These are phyloP conservation scores for Calameuta filiformis DNA, from an alignment of 2,888 invertebrate species.

Conservation along the genomic window DNA sequence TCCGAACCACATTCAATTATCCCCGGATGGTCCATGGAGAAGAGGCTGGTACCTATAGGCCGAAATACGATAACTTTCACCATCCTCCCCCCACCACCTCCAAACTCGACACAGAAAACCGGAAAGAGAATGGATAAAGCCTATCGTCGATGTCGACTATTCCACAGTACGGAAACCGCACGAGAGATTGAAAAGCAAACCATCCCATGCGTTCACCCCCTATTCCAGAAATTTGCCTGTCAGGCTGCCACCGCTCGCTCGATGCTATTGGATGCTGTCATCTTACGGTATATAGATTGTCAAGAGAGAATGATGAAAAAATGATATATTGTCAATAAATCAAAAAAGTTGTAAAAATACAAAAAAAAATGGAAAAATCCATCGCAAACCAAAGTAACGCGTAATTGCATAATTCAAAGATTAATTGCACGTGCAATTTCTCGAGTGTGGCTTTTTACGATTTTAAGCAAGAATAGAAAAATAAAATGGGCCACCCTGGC, in stretches of 20 bases:
- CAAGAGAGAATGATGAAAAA: not conserved
- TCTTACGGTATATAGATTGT: not conserved
- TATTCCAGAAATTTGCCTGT: not conserved
- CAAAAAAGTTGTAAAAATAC: not conserved
- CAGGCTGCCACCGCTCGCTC: not conserved
- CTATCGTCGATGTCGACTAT: not conserved
- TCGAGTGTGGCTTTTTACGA: not conserved
- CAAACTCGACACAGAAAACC: not conserved
- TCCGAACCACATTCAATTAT: slow-evolving; percentile 22
- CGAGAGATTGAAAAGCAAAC: not conserved
- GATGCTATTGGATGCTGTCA: not conserved
- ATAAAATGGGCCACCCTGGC: not conserved
- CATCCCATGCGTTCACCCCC: not conserved
- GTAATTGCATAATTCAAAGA: not conserved
- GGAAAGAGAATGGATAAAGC: not conserved
- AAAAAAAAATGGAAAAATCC: not conserved
- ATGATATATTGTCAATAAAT: not conserved
- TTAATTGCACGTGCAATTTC: not conserved
- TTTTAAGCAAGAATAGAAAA: not conserved
- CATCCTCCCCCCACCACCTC: not conserved
- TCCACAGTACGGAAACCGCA: not conserved
- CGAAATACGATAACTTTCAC: not conserved
- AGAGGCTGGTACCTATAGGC: not conserved
- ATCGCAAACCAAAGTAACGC: not conserved
- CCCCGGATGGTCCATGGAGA: not conserved